Evolutionary conservation across 2,797 vertebrate genomes (phyloP).

Genomic region (Prionace glauca): DNA sequence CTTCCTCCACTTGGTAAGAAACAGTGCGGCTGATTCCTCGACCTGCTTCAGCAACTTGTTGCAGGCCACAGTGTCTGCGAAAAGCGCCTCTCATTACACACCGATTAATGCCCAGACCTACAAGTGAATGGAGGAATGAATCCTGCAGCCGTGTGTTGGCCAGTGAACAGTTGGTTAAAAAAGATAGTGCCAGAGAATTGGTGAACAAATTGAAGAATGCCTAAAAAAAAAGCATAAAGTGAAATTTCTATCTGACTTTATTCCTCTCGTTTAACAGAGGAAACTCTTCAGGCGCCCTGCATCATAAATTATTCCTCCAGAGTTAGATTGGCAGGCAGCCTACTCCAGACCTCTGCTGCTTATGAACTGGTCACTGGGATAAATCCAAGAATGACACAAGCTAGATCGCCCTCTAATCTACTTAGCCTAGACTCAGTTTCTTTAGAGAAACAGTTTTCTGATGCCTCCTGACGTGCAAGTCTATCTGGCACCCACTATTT

Average conservation of each 20-base stretch:
- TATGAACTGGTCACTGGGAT: neutral
- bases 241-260: neutral
- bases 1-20: neutral
- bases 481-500: neutral
- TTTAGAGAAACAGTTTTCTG: neutral
- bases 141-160: neutral
- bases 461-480: neutral
- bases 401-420: neutral
- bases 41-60: neutral
- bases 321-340: neutral
- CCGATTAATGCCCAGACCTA: neutral
- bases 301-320: neutral
- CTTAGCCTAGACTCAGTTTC: neutral
- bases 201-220: neutral
- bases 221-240: neutral
- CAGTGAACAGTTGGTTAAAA: neutral
- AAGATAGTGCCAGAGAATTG: neutral
- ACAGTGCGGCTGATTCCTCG: neutral
- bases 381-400: neutral
- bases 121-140: neutral
- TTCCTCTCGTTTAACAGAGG: neutral
- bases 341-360: neutral
- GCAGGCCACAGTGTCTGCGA: neutral
- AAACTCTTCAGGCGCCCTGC: neutral
- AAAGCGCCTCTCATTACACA: neutral